Evolutionary conservation across 2,797 vertebrate genomes (phyloP), one percentile per base, ranked within the genome.

Genomic region (Macroramphosus scolopax): DNA sequence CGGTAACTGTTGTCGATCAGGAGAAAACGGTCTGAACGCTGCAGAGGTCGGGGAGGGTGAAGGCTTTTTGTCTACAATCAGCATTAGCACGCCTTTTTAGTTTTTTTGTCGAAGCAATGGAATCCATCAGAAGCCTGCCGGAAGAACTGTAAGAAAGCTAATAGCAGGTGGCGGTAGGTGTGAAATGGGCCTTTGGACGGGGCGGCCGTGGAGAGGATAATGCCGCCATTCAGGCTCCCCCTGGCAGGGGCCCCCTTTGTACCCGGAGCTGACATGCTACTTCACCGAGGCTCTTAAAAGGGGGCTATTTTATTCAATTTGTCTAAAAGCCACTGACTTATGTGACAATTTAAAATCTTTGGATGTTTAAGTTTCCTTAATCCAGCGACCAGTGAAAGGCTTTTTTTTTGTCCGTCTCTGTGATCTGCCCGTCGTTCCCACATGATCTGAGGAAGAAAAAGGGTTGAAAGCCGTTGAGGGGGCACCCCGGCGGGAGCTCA

Each of bases 281-380:
- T 81, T 85, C 78, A 77, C 78, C 26, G 72, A 53, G 68, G 65
- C 72, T 59, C 44, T 81, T 90, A 80, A 90, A 92, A 91, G 81
- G 80, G n/a, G 55, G 69, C 82, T 76, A 87, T 89, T 92, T 92
- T 90, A 77, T 86, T 91, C 82, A 89, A 85, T 92, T 91, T 91
- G 80, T 92, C 85, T 90, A 87, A 91, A 91, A 92, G 85, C 72
- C 10, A 32, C 84, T 88, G 84, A 85, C 85, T 91, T 90, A 88
- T 85, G 73, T 89, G 89, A 89, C 87, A 89, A 81, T 88, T 88
- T 79, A 82, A 87, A 89, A 84, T 89, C 83, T 85, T 82, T 77
- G 69, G 79, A 77, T 82, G 75, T 87, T 90, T 79, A 89, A 80
- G 85, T 87, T 89, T 88, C 78, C 63, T 88, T 91, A 88, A 91